phyloP scores from a whole-genome alignment of 2,113 vertebrate genomes.

The Dipodomys stephensi region DNA sequence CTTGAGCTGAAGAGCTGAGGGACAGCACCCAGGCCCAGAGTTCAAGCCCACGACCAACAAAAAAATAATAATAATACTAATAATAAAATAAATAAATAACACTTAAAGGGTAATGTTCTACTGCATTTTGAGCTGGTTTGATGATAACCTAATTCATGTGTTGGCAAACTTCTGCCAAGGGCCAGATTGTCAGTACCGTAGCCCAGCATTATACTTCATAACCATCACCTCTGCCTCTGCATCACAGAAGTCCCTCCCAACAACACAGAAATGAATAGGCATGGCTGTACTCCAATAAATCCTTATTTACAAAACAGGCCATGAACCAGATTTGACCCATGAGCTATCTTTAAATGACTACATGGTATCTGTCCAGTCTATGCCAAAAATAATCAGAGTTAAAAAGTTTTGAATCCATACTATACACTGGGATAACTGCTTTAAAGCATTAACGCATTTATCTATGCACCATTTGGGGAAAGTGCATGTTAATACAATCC shows the following conservation, averaged over 20 bases:
- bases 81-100: not conserved
- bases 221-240: not conserved
- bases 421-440: not conserved
- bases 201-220: not conserved
- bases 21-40: too few species aligned
- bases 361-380: not conserved
- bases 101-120: not conserved
- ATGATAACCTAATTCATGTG: not conserved
- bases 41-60: too few species aligned
- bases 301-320: conserved; percentile 34
- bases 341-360: not conserved
- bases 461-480: not conserved
- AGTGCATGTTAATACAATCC: not conserved
- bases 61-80: too few species aligned
- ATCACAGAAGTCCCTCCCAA: not conserved
- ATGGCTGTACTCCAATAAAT: conserved; percentile 7
- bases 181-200: not conserved
- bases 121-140: conserved; percentile 1
- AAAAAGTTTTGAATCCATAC: not conserved
- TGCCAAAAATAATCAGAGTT: not conserved
- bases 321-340: not conserved
- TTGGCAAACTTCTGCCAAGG: not conserved
- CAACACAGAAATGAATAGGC: not conserved
- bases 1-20: too few species aligned
- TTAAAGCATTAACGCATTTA: not conserved